Evolutionary conservation across 2,113 vertebrate species (phyloP), one percentile per base, ranked within the genome.

Genomic region (Chelonoidis abingdonii): DNA sequence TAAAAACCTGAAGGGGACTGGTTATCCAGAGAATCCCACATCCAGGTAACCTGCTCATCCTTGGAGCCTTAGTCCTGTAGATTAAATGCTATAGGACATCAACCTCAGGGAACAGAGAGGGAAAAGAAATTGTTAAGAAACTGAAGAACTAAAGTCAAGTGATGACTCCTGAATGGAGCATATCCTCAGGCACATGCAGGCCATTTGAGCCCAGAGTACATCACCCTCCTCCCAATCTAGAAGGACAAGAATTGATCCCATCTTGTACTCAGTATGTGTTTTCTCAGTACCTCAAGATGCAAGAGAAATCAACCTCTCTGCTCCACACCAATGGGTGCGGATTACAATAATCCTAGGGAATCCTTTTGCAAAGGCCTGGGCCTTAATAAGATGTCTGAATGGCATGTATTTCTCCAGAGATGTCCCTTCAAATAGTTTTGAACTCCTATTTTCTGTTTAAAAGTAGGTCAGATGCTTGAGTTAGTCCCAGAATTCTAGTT

Each of bases 81-180:
- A 75, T 86, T 84, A 83, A 88, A 27, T 93, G 88, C 75, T 92
- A 95, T 94, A 95, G 93, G 92, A 75, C 69, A 35, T 50, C 31
- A 38, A 41, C 92, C 96, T 96, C 95, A 97, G 96, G 95, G 96
- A 97, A 97, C 9, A 91, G 80, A 83, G 50, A 94, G 85, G 83
- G 89, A 92, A 90, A 69, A 62, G 19, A 10, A 69, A 69, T 8
- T 9, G 35, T n/a, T 69, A 62, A 16, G 25, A 65, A 35, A 35
- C 59, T 35, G 14, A 31, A 65, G 65, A n/a, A n/a, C 35, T 69
- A 17, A 72, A 72, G 9, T 72, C 19, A 72, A 10, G 65, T n/a
- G 65, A n/a, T 69, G 65, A 4, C 35, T 69, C 65, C 65, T 19
- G 35, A 69, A 69, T 69, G 35, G 19, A 38, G 17, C 65, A 38